Evolutionary conservation across 2,888 invertebrate genomes (phyloP).

Genomic region (Scaptomyza reducta): DNA sequence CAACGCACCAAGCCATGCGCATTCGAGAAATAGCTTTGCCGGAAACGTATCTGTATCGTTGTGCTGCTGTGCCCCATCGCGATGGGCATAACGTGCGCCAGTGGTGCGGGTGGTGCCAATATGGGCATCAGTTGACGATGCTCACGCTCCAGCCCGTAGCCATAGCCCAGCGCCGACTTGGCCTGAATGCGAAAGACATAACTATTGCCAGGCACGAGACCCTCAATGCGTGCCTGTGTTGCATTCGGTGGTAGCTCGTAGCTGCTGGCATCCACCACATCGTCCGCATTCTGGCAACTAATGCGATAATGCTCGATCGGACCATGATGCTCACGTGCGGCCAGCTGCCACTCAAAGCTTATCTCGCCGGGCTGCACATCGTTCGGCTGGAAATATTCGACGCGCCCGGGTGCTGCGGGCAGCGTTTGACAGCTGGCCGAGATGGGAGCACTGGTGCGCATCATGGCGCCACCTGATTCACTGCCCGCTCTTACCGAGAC

Average conservation of each 20-base stretch:
- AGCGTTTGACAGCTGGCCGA: conserved; percentile 92
- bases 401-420: conserved; percentile 93
- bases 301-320: conserved; percentile 92
- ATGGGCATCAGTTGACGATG: conserved; percentile 94
- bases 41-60: conserved; percentile 91
- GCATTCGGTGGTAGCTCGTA: conserved; percentile 88
- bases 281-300: conserved; percentile 89
- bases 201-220: conserved; percentile 90
- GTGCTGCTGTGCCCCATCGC: conserved; percentile 90
- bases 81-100: conserved; percentile 89
- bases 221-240: conserved; percentile 88
- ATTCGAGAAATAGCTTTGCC: conserved; percentile 94
- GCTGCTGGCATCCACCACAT: conserved; percentile 86
- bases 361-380: conserved; percentile 93
- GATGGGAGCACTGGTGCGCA: conserved; percentile 90
- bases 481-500: conserved; percentile 92
- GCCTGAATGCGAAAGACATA: conserved; percentile 94
- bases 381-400: conserved; percentile 89
- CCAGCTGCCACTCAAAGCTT: conserved; percentile 91
- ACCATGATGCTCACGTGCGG: conserved; percentile 91
- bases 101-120: conserved; percentile 89
- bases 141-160: conserved; percentile 89
- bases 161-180: conserved; percentile 92
- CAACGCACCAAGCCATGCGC: conserved; percentile 91
- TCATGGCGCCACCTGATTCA: conserved; percentile 83